These are phyloP conservation scores for Melanotaenia nigrans DNA, from an alignment of 2,797 vertebrate genomes.

Conservation along the genomic window DNA sequence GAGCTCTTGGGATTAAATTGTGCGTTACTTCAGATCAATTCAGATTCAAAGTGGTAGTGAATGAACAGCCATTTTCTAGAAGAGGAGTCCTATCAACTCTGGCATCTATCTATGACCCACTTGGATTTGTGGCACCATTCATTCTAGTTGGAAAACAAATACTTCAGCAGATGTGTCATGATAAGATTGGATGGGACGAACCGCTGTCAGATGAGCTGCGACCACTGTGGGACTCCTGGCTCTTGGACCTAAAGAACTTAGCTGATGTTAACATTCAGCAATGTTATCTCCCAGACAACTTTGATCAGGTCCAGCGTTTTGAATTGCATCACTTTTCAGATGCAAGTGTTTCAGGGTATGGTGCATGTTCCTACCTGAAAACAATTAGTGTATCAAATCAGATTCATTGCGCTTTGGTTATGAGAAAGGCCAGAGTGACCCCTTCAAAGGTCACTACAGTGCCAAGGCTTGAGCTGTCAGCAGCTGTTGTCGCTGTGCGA, in stretches of 20 bases:
- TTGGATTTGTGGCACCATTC: too few species aligned
- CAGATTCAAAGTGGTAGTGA: neutral
- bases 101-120: too few species aligned
- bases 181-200: neutral
- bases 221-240: constrained; percentile 10
- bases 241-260: neutral
- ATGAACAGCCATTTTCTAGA: neutral
- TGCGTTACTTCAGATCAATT: constrained; percentile 5
- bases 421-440: constrained; percentile 40
- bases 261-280: neutral
- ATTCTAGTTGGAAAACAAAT: neutral
- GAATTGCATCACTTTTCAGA: constrained; percentile 39
- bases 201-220: neutral
- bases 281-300: neutral
- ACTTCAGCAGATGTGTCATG: constrained; percentile 3
- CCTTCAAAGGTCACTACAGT: constrained; percentile 32
- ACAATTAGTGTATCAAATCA: constrained; percentile 16
- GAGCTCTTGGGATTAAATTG: constrained; percentile 22
- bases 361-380: constrained; percentile 32
- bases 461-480: constrained; percentile 29
- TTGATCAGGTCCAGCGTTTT: neutral
- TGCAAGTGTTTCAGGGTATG: constrained; percentile 32
- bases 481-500: constrained; percentile 30
- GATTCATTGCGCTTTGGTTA: constrained; percentile 31
- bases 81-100: too few species aligned